These are phyloP conservation scores for Cosmia trapezina DNA, from an alignment of 2,888 invertebrate genomes.

Conservation along the genomic window DNA sequence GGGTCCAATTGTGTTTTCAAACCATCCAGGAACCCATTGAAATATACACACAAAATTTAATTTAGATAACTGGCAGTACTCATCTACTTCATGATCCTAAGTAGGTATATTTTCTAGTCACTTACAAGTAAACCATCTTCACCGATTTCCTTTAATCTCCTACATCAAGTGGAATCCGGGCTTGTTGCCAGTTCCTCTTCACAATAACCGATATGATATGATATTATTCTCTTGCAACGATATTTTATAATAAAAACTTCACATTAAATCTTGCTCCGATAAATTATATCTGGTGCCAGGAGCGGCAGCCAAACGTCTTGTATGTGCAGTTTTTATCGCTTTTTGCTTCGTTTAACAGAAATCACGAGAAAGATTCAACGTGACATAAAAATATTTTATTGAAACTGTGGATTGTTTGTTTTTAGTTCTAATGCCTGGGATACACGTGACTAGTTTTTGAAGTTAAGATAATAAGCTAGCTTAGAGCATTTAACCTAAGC, in stretches of 20 bases:
- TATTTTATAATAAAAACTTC: conserved; percentile 44
- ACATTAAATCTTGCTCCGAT: conserved; percentile 48
- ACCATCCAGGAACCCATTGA: too few relatives aligned
- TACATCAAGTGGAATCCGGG: conserved; percentile 15
- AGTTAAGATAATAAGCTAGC: too few relatives aligned
- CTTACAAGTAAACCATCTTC: neutral
- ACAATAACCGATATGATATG: conserved; percentile 39
- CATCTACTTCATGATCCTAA: neutral
- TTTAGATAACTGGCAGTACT: neutral
- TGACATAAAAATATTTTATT: conserved; percentile 52
- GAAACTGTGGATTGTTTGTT: conserved; percentile 8
- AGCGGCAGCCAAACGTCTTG: conserved; percentile 61
- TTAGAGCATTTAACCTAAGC: too few relatives aligned
- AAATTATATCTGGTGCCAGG: conserved; percentile 51
- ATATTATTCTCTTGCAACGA: conserved; percentile 22
- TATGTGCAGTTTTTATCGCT: conserved; percentile 67
- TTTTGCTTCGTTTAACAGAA: conserved; percentile 68
- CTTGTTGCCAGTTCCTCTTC: conserved; percentile 32
- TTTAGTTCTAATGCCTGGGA: neutral
- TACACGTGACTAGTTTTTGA: too few relatives aligned
- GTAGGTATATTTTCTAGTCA: too few relatives aligned
- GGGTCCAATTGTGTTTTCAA: too few relatives aligned
- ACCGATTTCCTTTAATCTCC: conserved; percentile 18
- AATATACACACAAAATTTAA: too few relatives aligned
- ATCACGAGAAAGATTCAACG: conserved; percentile 47